These are phyloP conservation scores for Cantharis flavilabris DNA, from an alignment of 2,888 invertebrate genomes.

Conservation along the genomic window DNA sequence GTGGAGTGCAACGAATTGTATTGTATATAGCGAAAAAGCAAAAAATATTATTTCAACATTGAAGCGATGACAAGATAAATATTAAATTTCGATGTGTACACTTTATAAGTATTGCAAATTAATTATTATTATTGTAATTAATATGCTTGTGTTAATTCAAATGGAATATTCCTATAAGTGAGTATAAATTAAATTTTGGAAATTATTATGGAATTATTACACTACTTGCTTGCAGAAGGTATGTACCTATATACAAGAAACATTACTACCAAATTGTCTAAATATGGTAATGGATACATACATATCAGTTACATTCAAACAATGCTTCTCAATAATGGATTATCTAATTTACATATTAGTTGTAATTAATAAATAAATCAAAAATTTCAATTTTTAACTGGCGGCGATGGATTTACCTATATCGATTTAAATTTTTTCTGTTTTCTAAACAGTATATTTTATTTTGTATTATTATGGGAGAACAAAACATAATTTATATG, in stretches of 20 bases:
- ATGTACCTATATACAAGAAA: background rate
- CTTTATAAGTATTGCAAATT: too few species aligned
- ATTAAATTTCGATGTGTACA: too few species aligned
- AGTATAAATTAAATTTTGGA: background rate
- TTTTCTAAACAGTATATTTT: background rate
- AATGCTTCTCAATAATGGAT: background rate
- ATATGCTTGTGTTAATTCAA: background rate
- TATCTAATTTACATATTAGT: background rate
- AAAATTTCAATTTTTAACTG: background rate
- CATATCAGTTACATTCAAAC: background rate
- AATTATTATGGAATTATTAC: background rate
- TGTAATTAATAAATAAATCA: background rate
- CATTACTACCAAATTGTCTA: background rate
- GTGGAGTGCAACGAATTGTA: too few species aligned
- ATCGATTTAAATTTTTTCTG: background rate
- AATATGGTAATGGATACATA: background rate
- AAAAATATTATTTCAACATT: too few species aligned
- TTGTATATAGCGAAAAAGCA: too few species aligned
- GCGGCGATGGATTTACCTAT: background rate
- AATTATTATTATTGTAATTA: background rate
- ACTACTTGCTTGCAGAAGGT: background rate
- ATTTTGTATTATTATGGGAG: background rate
- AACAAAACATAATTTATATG: background rate
- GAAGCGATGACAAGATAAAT: too few species aligned
- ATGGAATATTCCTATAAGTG: background rate